phyloP scores from a whole-genome alignment of 2,888 invertebrate genomes.

The Nephrotoma flavescens region DNA sequence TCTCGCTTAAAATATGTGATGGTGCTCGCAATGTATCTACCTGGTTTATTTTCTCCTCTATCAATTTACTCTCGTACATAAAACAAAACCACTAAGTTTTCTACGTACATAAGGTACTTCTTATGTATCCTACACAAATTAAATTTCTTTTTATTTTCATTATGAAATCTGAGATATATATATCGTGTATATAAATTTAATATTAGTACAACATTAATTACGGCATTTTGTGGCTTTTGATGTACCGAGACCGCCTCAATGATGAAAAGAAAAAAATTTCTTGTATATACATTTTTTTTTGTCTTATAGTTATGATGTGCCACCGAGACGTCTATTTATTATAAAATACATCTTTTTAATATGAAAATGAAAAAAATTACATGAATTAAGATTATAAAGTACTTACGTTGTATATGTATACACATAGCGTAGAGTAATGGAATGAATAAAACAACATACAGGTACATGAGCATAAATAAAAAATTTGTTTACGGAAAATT shows the following conservation, averaged over 20 bases:
- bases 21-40: not conserved
- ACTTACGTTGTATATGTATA: not conserved
- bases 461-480: not conserved
- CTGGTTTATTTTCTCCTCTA: not conserved
- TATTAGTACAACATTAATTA: slow-evolving; percentile 6
- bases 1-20: not conserved
- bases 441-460: not conserved
- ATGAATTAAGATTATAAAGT: not conserved
- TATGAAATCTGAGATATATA: slow-evolving; percentile 6
- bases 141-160: slow-evolving; percentile 1
- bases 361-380: not conserved
- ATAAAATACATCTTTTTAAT: slow-evolving; percentile 2
- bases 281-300: not conserved
- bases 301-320: not conserved
- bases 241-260: slow-evolving; percentile 6
- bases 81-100: not conserved
- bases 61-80: not conserved
- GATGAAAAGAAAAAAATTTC: slow-evolving; percentile 3
- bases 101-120: not conserved
- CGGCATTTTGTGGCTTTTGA: slow-evolving; percentile 6
- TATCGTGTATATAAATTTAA: slow-evolving; percentile 5
- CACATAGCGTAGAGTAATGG: not conserved
- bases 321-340: slow-evolving; percentile 6
- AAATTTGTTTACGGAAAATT: not conserved
- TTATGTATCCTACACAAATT: slow-evolving; percentile 3